Base-by-base conservation (phyloP, 37 sponge, comb jelly and placozoan species). In the Crambe crambe region DNA sequence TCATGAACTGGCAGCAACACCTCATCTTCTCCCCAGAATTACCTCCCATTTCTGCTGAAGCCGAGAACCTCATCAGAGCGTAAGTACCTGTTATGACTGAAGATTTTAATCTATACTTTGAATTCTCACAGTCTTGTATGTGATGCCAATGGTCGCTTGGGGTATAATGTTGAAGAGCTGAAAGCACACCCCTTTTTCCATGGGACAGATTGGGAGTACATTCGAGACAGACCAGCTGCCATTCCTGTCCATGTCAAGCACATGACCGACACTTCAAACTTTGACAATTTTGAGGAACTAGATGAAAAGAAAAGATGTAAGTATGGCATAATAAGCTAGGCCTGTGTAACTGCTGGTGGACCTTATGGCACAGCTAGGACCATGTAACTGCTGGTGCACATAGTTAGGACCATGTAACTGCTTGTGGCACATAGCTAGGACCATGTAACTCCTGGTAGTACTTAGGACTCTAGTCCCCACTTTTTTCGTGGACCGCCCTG, bases 191-290 rank as follows among this genome's bases (percentile, higher is more conserved):
- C 85, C 30, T 97, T 97, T 81, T 91, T 97, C 73, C 84, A 56
- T 58, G 90, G 85, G 10, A 89, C 85, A 26, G 97, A 97, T 78
- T 97, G 94, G 94, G 97, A 97, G n/a, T 86, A 89, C 77, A 97
- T 97, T 44, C 56, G 97, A 38, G 94, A 97, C 68, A 76, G 98
- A 18, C 98, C 98, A 23, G 93, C 98, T 0, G 95, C 98, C 43
- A 95, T 97, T 40, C 86, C 87, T 27, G 86, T 97, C 72, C 70
- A 88, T 39, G 93, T 97, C 70, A 92, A 88, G 76, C 92, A 94
- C n/a, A 95, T 97, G 69, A 93, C 94, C 66, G 98, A 97, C 74
- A 97, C 98, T 6, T 95, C 95, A 2, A 97, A 97, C 84, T 97
- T 97, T 74, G 98, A 97, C 72, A 95, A 95, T 61, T 97, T 97